Percentiles rank a stretch among this genome's conserved stretches.
Evolutionary conservation across 2,797 vertebrate genomes (phyloP).

Genomic region (Poecilia wingei): DNA sequence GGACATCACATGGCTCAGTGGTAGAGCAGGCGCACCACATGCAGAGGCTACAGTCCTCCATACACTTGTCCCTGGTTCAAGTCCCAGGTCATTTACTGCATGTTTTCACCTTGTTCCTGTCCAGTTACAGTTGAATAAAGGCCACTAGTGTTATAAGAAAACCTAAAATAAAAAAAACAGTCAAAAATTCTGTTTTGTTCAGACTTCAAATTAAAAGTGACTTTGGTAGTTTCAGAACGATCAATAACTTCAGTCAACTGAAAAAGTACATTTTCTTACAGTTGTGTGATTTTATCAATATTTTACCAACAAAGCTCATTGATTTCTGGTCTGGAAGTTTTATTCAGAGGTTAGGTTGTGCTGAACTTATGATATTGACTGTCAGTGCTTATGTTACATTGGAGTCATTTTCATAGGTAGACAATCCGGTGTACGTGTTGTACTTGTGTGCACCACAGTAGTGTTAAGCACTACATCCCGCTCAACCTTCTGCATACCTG

Average conservation of each 20-base stretch:
- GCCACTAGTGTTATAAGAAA: not conserved
- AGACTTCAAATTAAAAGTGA: not conserved
- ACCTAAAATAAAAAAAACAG: no score
- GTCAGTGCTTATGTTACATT: not conserved
- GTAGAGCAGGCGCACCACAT: not conserved
- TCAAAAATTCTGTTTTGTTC: not conserved
- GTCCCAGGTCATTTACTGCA: not conserved
- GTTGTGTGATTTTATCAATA: not conserved
- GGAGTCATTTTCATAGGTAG: not conserved
- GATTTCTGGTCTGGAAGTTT: constrained; percentile 59
- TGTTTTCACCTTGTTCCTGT: not conserved
- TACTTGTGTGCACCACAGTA: not conserved
- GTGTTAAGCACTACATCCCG: not conserved
- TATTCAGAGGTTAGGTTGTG: constrained; percentile 58
- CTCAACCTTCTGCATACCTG: not conserved
- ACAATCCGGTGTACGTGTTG: not conserved
- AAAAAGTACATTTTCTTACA: not conserved
- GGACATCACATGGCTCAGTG: not conserved
- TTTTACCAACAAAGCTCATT: constrained; percentile 48
- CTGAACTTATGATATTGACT: constrained; percentile 19
- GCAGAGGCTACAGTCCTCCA: not conserved
- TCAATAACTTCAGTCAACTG: not conserved
- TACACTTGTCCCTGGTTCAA: not conserved
- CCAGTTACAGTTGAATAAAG: not conserved
- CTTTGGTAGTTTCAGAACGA: not conserved